These are phyloP conservation scores for Heptranchias perlo DNA, from an alignment of 2,113 vertebrate genomes.

Conservation along the genomic window DNA sequence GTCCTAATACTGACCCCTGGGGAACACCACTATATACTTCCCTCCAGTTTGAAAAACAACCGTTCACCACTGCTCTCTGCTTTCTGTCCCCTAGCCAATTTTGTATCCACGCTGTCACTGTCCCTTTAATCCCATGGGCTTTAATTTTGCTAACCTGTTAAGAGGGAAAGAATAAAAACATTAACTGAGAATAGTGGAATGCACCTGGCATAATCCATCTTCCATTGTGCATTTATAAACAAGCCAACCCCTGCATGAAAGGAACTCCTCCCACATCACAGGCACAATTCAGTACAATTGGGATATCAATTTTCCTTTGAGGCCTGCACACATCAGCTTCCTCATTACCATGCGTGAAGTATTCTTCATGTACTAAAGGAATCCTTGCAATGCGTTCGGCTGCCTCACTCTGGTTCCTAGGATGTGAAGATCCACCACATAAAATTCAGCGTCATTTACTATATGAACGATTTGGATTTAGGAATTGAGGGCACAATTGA, in stretches of 20 bases:
- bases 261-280: background rate
- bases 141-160: too few species aligned
- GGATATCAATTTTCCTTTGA: background rate
- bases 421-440: background rate
- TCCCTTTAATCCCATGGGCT: too few species aligned
- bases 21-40: too few species aligned
- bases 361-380: background rate
- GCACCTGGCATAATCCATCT: background rate
- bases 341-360: background rate
- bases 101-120: too few species aligned
- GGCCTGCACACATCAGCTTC: background rate
- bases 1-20: too few species aligned
- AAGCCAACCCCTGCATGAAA: background rate
- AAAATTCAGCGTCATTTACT: background rate
- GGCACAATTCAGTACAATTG: background rate
- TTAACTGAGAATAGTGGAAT: background rate
- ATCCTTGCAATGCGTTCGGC: background rate
- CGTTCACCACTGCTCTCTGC: too few species aligned
- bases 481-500: background rate
- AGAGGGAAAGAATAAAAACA: background rate
- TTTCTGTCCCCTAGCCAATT: too few species aligned
- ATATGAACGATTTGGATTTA: background rate
- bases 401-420: background rate
- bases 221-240: background rate
- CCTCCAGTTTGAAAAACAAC: too few species aligned